Conservation (phyloP, 2,113 vertebrate genomes). For the Camelus dromedarius region DNA sequence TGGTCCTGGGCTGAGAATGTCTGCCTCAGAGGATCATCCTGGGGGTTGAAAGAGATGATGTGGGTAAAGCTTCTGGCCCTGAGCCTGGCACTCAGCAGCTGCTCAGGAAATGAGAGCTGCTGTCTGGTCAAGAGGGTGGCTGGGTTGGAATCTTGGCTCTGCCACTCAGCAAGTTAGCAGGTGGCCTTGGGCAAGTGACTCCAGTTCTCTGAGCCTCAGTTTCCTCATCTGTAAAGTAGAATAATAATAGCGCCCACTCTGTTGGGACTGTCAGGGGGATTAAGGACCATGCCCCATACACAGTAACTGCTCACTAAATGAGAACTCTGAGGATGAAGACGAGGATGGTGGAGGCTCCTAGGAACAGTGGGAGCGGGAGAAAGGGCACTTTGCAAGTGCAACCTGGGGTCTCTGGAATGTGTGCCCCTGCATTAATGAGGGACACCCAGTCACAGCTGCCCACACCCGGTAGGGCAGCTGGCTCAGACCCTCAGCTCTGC, state of each 20-base stretch:
- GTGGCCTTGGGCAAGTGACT: background rate
- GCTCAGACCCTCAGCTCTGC: background rate
- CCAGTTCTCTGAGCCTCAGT: background rate
- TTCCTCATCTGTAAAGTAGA: background rate
- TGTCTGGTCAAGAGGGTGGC: fast-evolving
- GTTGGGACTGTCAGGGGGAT: background rate
- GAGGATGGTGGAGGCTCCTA: background rate
- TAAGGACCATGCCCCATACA: fast-evolving
- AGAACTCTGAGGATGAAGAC: background rate
- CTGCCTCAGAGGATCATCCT: fast-evolving
- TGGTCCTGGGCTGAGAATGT: background rate
- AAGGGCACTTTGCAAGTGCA: background rate
- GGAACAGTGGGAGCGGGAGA: background rate
- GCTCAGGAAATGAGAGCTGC: background rate
- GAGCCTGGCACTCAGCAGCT: background rate
- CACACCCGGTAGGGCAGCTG: background rate
- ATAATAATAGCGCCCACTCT: background rate
- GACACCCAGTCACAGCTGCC: fast-evolving
- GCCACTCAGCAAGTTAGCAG: background rate
- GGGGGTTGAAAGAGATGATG: background rate
- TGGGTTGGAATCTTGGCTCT: background rate
- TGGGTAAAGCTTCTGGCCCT: fast-evolving
- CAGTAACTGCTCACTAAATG: background rate
- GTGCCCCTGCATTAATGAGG: background rate
- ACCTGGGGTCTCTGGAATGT: background rate